phyloP scores from a whole-genome alignment of 2,888 invertebrate species.

The Tortrix viridana region DNA sequence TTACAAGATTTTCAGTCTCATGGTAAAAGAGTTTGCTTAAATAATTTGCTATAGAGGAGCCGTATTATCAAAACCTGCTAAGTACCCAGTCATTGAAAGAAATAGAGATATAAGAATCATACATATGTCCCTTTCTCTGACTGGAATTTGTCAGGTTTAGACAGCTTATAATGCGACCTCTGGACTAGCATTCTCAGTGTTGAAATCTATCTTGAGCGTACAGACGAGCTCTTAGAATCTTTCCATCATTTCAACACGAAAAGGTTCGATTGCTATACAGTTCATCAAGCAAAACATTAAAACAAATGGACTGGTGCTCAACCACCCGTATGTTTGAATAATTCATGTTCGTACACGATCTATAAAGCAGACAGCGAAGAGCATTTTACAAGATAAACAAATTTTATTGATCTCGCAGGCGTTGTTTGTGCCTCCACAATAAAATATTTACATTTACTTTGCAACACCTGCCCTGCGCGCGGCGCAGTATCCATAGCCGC shows the following conservation, averaged over 20 bases:
- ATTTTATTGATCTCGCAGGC: slow-evolving; percentile 84
- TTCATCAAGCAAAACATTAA: slow-evolving; percentile 75
- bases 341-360: slow-evolving; percentile 80
- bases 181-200: too few relatives aligned
- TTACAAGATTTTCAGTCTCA: too few relatives aligned
- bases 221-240: slow-evolving; percentile 6
- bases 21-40: too few relatives aligned
- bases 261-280: slow-evolving; percentile 58
- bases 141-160: too few relatives aligned
- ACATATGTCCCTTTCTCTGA: too few relatives aligned
- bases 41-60: too few relatives aligned
- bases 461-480: slow-evolving; percentile 74
- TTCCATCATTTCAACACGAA: slow-evolving; percentile 38
- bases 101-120: too few relatives aligned
- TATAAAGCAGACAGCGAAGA: slow-evolving; percentile 79
- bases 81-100: too few relatives aligned
- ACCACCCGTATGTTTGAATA: slow-evolving; percentile 76
- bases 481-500: slow-evolving; percentile 44
- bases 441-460: slow-evolving; percentile 83
- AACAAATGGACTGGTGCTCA: slow-evolving; percentile 72
- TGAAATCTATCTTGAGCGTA: too few relatives aligned
- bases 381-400: slow-evolving; percentile 83
- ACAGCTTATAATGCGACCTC: too few relatives aligned
- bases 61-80: too few relatives aligned
- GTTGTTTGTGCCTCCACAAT: slow-evolving; percentile 79